Base-by-base conservation (phyloP, 1,140 invertebrate genomes). In the Drosophila repletoides region DNA sequence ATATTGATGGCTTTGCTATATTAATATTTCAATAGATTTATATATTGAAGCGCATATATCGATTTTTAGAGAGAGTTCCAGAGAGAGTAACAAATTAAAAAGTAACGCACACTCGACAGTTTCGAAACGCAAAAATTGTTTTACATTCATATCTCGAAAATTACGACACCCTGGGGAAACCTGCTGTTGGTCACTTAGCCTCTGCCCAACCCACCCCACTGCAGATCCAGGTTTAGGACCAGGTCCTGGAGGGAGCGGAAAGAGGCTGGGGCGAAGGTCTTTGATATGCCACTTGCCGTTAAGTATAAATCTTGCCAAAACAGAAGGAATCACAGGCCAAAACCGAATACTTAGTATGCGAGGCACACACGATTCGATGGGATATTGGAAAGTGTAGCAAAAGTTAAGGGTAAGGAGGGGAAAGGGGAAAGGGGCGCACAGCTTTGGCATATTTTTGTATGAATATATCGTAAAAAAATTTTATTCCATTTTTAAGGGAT, bases 71-170 rank as follows among this genome's bases (percentile, higher is more conserved):
- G 3, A 6, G 0, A 34, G 55, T 33, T 59, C 48, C 51, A 46
- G 29, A 64, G 60, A 73, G 56, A 56, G 55, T 41, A 59, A 84
- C 73, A 83, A 83, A 84, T 83, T 84, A 66, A 46, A 84, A 84
- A 73, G 33, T 65, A 38, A 67, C 59, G 26, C 52, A 55, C 52
- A 63, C 52, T 83, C 69, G 77, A 77, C 77, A 74, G 64, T 83
- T 83, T 76, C 58, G 34, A 64, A 40, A 59, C 46, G 53, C 41
- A 60, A 59, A 68, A 81, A 74, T 76, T 66, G 72, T 87, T 76
- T 77, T 71, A 76, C 73, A 87, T 87, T 87, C 81, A 87, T 87
- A 87, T 87, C 76, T 87, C 69, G 67, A 68, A 71, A 87, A 66
- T 81, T 81, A 87, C 76, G 76, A 81, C 73, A 87, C 81, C 76